Percentiles rank a stretch among this genome's conserved stretches.
phyloP scores from a whole-genome alignment of 92 coral and sea anemone species.

The Galaxea fascicularis region DNA sequence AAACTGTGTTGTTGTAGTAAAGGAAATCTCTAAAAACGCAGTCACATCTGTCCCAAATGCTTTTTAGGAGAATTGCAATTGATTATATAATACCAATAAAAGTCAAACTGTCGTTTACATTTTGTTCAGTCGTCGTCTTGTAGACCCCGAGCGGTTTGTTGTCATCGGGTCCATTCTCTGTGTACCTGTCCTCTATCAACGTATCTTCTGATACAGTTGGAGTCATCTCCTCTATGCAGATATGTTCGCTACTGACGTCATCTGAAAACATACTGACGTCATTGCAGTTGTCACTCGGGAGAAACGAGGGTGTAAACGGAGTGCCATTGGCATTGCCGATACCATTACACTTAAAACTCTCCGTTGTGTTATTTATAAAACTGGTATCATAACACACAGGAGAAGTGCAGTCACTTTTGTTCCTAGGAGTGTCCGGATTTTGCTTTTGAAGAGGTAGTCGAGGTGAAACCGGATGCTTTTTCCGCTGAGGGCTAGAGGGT shows the following conservation, averaged over 20 bases:
- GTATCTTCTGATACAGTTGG: slow-evolving; percentile 60
- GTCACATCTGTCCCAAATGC: neutral
- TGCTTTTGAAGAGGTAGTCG: neutral
- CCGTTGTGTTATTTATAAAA: slow-evolving; percentile 29
- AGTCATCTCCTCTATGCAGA: slow-evolving; percentile 61
- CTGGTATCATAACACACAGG: slow-evolving; percentile 68
- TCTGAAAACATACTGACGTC: slow-evolving; percentile 17
- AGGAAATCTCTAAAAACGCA: neutral
- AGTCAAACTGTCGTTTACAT: slow-evolving; percentile 80
- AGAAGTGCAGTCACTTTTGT: slow-evolving; percentile 41
- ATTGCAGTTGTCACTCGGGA: neutral
- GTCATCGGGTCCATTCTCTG: neutral
- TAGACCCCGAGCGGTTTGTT: slow-evolving; percentile 23
- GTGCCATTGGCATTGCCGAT: slow-evolving; percentile 2
- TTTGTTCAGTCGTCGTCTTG: slow-evolving; percentile 13
- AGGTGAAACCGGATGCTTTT: neutral
- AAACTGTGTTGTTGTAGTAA: neutral
- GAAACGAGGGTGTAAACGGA: neutral
- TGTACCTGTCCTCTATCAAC: slow-evolving; percentile 19
- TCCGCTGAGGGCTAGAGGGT: slow-evolving; percentile 9
- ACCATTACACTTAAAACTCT: slow-evolving; percentile 27
- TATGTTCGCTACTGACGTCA: slow-evolving; percentile 47
- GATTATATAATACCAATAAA: slow-evolving; percentile 86
- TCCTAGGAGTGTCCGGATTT: neutral
- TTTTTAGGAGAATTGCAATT: neutral